Evolutionary conservation across 2,113 vertebrate genomes (phyloP), one percentile per base, ranked within the genome.

Genomic region (Microcebus murinus): DNA sequence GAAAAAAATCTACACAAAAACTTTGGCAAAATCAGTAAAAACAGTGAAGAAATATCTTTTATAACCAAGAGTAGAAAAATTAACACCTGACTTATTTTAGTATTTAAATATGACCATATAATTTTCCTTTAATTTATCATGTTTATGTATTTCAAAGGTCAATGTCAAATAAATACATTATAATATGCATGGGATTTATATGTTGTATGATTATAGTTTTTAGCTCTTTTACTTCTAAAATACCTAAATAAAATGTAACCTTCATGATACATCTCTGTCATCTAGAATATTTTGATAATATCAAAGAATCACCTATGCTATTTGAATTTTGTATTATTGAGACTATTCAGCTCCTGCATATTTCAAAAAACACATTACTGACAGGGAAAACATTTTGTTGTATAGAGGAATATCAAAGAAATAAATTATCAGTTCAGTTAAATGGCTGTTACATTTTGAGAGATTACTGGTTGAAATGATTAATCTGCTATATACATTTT

Each of bases 101-200:
- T 14, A 45, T 36, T 61, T 67, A 84, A 21, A 39, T 48, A 93
- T 50, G 91, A 17, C 1, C 74, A 63, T 84, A 80, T 65, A 93
- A 23, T 39, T 92, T 88, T 45, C 1, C 20, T 88, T 45, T 87
- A 63, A 68, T 79, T 94, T 91, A 67, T 45, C 34, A 73, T 52
- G 23, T 8, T 39, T 52, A 71, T 2, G 0, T 65, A 74, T 67
- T 93, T 93, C 36, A 94, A 95, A 95, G 50, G 1, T 17, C 31
- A 81, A 67, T 67, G 9, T 71, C 20, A 97, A 57, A 76, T 83
- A 67, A 91, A 31, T 92, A 27, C 82, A 90, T 91, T 82, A 74
- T 14, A 82, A 55, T 12, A 74, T 39, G 0, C 4, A 50, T 68
- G 27, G 2, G 8, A 71, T 88, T 95, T 95, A 82, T 39, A 52